Evolutionary conservation across 1,140 invertebrate species (phyloP).

Genomic region (Drosophila tsacasi): DNA sequence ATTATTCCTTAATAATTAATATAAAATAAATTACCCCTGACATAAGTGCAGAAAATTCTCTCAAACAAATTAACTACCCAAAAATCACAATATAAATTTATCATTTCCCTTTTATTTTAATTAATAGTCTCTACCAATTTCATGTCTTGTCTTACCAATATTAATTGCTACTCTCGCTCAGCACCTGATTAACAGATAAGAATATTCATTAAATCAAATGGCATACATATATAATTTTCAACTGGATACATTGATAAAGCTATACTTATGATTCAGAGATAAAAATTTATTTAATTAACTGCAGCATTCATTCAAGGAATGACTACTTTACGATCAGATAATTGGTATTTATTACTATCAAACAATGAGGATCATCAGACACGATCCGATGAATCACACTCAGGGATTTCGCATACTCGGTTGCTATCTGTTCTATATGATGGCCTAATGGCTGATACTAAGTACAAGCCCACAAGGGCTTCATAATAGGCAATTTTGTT

Average conservation of each 20-base stretch:
- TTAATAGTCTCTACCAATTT: neutral
- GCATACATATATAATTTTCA: conserved; percentile 9
- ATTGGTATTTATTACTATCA: conserved; percentile 3
- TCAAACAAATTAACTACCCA: neutral
- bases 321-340: conserved; percentile 6
- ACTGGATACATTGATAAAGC: conserved; percentile 8
- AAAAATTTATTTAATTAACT: conserved; percentile 7
- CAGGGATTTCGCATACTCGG: conserved; percentile 5
- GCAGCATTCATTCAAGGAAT: conserved; percentile 9
- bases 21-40: neutral
- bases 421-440: conserved; percentile 3
- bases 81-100: neutral
- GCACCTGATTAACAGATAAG: conserved; percentile 10
- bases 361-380: neutral
- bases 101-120: neutral
- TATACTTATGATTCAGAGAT: conserved; percentile 5
- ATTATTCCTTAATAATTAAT: neutral
- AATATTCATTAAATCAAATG: conserved; percentile 7
- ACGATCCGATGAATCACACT: conserved; percentile 19
- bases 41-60: too few species aligned
- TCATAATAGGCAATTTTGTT: conserved; percentile 17
- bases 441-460: conserved; percentile 25
- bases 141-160: conserved; percentile 4
- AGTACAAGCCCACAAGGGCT: conserved; percentile 9
- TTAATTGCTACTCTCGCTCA: neutral